These are phyloP conservation scores for Bostrychus sinensis DNA, from an alignment of 2,113 vertebrate species.

Conservation along the genomic window DNA sequence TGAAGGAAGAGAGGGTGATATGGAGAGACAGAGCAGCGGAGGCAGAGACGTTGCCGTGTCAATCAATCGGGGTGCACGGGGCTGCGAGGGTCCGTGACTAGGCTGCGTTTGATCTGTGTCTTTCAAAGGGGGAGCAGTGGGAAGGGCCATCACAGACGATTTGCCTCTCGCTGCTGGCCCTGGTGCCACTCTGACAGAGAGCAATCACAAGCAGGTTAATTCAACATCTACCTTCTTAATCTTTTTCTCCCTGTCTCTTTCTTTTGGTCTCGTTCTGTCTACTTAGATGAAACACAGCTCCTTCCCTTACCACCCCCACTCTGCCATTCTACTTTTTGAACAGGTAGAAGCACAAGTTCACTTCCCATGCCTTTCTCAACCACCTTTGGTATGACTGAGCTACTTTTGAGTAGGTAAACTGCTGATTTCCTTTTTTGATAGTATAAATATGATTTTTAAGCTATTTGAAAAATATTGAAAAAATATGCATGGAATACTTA, in stretches of 20 bases:
- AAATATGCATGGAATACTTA: background rate
- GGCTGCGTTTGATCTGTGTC: slow-evolving; percentile 85
- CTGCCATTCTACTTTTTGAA: slow-evolving; percentile 41
- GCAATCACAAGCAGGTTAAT: slow-evolving; percentile 82
- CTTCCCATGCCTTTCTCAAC: slow-evolving; percentile 50
- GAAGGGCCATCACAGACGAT: slow-evolving; percentile 83
- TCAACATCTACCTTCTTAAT: slow-evolving; percentile 81
- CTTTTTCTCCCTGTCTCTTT: slow-evolving; percentile 71
- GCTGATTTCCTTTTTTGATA: slow-evolving; percentile 16
- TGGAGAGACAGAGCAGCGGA: slow-evolving; percentile 56
- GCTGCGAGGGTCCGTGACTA: slow-evolving; percentile 63
- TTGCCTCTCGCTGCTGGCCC: slow-evolving; percentile 78
- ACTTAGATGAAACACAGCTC: slow-evolving; percentile 71
- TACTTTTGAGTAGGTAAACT: slow-evolving; percentile 22
- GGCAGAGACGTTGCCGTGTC: slow-evolving; percentile 78
- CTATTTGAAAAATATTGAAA: too few relatives aligned
- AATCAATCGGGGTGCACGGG: slow-evolving; percentile 82
- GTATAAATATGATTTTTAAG: background rate
- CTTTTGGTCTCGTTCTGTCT: slow-evolving; percentile 78
- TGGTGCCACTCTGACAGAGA: slow-evolving; percentile 78
- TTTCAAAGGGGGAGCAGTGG: slow-evolving; percentile 75
- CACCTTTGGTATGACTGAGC: slow-evolving; percentile 41
- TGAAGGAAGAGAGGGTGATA: slow-evolving; percentile 49
- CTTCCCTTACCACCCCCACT: slow-evolving; percentile 42
- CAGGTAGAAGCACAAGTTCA: slow-evolving; percentile 47